phyloP scores from a whole-genome alignment of 2,888 invertebrate genomes.

The Drepana falcataria region DNA sequence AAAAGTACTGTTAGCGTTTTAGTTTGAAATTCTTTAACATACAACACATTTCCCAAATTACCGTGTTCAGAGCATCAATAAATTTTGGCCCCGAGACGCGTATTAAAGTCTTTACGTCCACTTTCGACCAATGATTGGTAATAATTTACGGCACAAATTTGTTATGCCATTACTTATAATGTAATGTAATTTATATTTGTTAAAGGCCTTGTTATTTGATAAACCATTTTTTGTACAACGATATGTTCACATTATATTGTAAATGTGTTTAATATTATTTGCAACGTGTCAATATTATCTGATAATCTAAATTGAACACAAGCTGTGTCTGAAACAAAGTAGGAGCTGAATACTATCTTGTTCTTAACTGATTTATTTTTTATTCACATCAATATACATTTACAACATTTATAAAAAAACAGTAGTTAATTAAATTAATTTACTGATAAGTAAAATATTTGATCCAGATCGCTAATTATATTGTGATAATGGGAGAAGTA shows the following conservation, averaged over 20 bases:
- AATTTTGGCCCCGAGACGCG: conserved; percentile 49
- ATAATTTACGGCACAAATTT: conserved; percentile 60
- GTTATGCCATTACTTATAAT: conserved; percentile 61
- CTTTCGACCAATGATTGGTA: conserved; percentile 64
- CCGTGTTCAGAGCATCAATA: conserved; percentile 57
- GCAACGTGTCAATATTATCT: neutral
- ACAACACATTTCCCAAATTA: conserved; percentile 49
- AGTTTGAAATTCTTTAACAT: conserved; percentile 14
- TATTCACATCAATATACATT: no score
- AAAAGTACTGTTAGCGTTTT: conserved; percentile 3
- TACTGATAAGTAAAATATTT: no score
- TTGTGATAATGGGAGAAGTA: no score
- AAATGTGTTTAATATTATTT: neutral
- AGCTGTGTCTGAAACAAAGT: neutral
- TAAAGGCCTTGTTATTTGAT: conserved; percentile 16
- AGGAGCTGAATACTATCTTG: no score
- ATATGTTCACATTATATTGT: neutral
- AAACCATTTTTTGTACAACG: neutral
- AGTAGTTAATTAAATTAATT: no score
- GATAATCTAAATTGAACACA: neutral
- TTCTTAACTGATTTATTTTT: no score
- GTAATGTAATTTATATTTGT: conserved; percentile 46
- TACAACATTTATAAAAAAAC: no score
- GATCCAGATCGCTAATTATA: no score
- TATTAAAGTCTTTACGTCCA: conserved; percentile 64